Conservation (phyloP, 2,797 vertebrate species). For the Micromesistius poutassou region DNA sequence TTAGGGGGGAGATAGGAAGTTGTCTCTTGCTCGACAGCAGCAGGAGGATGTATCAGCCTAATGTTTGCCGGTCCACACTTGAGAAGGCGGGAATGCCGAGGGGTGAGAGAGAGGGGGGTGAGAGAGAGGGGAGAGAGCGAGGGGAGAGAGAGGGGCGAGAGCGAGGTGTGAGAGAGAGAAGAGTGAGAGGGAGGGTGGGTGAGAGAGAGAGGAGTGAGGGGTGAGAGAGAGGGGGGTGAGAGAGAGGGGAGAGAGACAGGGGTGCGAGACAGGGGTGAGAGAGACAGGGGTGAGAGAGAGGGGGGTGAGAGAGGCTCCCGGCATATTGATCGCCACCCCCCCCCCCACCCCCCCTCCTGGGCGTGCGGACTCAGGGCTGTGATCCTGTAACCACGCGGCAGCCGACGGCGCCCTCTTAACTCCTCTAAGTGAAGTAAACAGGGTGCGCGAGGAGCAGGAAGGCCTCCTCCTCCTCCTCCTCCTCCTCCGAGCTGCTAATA, state of each 20-base stretch:
- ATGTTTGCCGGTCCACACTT: constrained; percentile 42
- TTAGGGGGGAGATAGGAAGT: constrained; percentile 45
- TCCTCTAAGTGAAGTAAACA: constrained; percentile 73
- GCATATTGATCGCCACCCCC: constrained; percentile 71
- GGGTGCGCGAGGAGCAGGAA: neutral
- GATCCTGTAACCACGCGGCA: constrained; percentile 76
- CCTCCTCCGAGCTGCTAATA: constrained; percentile 74
- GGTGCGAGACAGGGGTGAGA: no score
- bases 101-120: no score
- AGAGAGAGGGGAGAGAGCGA: no score
- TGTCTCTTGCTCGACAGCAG: constrained; percentile 46
- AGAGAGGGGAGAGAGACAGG: no score
- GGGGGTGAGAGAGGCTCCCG: no score
- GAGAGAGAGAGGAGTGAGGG: constrained; percentile 32
- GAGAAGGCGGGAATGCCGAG: constrained; percentile 12
- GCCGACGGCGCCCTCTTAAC: constrained; percentile 73
- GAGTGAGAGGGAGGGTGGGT: constrained; percentile 36
- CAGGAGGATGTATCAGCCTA: constrained; percentile 42
- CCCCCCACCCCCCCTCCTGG: constrained; percentile 50
- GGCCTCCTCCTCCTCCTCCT: neutral
- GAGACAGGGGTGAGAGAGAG: no score
- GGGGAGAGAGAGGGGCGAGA: no score
- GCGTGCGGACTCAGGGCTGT: constrained; percentile 66
- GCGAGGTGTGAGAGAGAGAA: constrained; percentile 39
- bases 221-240: constrained; percentile 29